Evolutionary conservation across 2,797 vertebrate species (phyloP).

Genomic region (Schizopygopsis malacanthus): DNA sequence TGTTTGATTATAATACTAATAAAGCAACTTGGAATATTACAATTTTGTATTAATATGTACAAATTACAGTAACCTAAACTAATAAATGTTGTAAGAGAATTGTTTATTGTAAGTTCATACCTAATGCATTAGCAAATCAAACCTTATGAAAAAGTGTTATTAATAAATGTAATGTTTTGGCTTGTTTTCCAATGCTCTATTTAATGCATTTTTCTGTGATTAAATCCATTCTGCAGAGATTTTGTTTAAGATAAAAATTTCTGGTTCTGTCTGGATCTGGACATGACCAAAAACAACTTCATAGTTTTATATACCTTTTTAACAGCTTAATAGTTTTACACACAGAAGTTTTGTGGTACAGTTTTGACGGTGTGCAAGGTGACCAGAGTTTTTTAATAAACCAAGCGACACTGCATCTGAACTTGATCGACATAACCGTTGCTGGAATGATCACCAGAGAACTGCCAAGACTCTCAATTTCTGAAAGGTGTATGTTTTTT

Average conservation of each 20-base stretch:
- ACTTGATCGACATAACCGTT: neutral
- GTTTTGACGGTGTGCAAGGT: neutral
- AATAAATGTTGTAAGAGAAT: neutral
- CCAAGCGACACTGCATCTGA: neutral
- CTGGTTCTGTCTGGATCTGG: neutral
- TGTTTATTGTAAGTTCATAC: neutral
- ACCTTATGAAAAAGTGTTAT: neutral
- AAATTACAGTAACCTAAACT: neutral
- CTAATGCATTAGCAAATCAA: neutral
- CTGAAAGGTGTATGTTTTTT: slow-evolving; percentile 9
- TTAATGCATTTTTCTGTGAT: neutral
- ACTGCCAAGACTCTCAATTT: neutral
- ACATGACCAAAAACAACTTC: neutral
- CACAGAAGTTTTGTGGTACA: neutral
- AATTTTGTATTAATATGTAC: neutral
- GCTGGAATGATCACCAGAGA: neutral
- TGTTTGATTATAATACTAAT: neutral
- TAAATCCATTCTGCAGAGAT: neutral
- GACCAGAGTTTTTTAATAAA: neutral
- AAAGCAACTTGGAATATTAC: neutral
- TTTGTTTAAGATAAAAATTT: neutral
- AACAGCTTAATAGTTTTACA: neutral
- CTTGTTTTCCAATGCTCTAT: neutral
- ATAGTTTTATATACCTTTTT: neutral
- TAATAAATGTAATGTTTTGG: neutral